Evolutionary conservation across 2,888 invertebrate genomes (phyloP).

Genomic region (Alsophila aescularia): DNA sequence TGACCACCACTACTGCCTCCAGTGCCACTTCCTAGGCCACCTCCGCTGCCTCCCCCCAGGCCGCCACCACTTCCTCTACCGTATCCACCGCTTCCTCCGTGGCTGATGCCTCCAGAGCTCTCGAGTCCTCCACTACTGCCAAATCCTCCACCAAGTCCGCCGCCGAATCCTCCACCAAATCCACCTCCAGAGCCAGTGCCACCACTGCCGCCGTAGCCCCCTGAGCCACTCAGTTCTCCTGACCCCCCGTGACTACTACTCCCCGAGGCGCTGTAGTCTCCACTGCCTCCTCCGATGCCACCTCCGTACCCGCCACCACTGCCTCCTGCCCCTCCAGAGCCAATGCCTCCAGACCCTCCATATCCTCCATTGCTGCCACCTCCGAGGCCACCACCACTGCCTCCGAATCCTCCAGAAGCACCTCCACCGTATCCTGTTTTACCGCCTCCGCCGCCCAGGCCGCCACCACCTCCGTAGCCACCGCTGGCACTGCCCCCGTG

Average conservation of each 20-base stretch:
- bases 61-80: constrained; percentile 46
- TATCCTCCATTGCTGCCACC: constrained; percentile 34
- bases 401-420: constrained; percentile 52
- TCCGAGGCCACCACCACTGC: constrained; percentile 31
- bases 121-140: constrained; percentile 22
- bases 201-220: constrained; percentile 43
- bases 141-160: constrained; percentile 40
- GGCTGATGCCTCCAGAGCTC: constrained; percentile 41
- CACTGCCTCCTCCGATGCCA: constrained; percentile 37
- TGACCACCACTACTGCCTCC: constrained; percentile 27
- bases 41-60: constrained; percentile 37
- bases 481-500: constrained; percentile 16
- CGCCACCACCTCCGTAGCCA: constrained; percentile 34
- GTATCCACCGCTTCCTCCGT: constrained; percentile 45
- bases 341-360: constrained; percentile 39
- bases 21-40: constrained; percentile 33
- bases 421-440: constrained; percentile 24
- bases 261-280: constrained; percentile 32
- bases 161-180: constrained; percentile 29
- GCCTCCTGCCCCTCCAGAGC: constrained; percentile 51
- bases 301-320: constrained; percentile 53
- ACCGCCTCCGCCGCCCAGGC: constrained; percentile 37
- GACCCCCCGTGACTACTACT: constrained; percentile 21
- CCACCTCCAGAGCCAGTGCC: constrained; percentile 13
- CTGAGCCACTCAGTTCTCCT: constrained; percentile 16